A percentile compares a stretch with the other conserved stretches of the same genome.
These are phyloP conservation scores for Ctenodactylus gundi DNA, from an alignment of 2,113 vertebrate genomes.

Conservation along the genomic window DNA sequence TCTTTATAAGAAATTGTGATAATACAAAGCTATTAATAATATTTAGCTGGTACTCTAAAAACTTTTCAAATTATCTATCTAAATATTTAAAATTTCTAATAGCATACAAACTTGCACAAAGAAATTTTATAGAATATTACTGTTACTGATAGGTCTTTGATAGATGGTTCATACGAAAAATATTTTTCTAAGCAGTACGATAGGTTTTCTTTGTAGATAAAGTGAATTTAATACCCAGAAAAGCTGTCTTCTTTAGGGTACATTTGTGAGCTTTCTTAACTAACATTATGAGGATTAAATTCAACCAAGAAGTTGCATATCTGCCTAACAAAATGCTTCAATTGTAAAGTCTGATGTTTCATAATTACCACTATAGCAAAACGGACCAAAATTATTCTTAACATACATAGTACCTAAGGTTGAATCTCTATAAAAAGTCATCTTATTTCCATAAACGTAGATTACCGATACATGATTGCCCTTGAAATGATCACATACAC, in stretches of 20 bases:
- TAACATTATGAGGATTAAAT: neutral
- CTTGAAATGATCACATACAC: neutral
- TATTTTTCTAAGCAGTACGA: neutral
- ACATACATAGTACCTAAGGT: neutral
- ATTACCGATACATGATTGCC: neutral
- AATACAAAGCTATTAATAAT: neutral
- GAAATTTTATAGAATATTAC: neutral
- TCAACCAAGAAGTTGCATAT: neutral
- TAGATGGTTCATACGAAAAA: neutral
- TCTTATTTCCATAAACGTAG: neutral
- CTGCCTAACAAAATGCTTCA: neutral
- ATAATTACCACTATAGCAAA: neutral
- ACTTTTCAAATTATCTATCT: neutral
- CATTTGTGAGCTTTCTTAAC: neutral
- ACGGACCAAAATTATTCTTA: slow-evolving; percentile 3
- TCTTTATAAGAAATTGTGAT: neutral
- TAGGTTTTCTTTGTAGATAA: neutral
- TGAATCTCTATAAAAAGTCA: neutral
- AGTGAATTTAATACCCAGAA: neutral
- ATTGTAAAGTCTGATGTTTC: neutral
- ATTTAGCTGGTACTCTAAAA: neutral
- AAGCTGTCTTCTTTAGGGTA: neutral
- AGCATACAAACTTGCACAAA: neutral
- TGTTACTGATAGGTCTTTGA: neutral
- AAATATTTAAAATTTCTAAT: slow-evolving; percentile 30